These are phyloP conservation scores for Oreochromis niloticus DNA, from an alignment of 2,113 vertebrate species.

Conservation along the genomic window DNA sequence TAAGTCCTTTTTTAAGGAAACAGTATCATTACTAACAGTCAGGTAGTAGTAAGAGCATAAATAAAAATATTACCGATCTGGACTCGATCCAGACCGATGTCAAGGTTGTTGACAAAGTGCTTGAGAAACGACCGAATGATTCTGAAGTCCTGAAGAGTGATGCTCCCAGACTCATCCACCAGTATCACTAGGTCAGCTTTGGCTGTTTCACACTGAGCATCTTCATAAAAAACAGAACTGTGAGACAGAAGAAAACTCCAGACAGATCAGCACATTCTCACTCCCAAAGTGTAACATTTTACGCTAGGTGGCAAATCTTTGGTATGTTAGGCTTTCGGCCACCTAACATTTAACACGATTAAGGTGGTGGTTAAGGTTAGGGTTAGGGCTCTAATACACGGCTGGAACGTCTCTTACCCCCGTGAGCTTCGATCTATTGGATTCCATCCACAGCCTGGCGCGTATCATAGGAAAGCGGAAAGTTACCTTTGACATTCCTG, in stretches of 20 bases:
- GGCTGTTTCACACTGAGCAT: not conserved
- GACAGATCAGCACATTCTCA: not conserved
- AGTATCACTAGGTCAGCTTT: not conserved
- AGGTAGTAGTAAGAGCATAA: not conserved
- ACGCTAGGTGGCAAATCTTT: not conserved
- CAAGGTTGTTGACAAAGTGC: fast-evolving
- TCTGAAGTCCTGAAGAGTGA: fast-evolving
- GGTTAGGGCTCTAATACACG: not conserved
- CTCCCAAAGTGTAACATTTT: not conserved
- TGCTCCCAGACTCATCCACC: fast-evolving
- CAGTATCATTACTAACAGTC: not conserved
- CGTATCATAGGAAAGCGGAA: not conserved
- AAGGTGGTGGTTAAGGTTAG: not conserved
- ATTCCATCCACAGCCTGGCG: not conserved
- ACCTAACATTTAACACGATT: not conserved
- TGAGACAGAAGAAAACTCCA: not conserved
- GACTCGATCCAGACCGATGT: not conserved
- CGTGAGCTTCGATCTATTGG: not conserved
- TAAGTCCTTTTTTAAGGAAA: not conserved
- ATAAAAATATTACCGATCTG: not conserved
- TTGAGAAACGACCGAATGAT: fast-evolving
- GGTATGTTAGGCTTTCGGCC: fast-evolving
- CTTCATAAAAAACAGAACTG: not conserved
- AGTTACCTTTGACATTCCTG: too few relatives aligned
- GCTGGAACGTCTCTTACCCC: not conserved